Conservation (phyloP, 2,113 vertebrate species). For the Phycodurus eques region DNA sequence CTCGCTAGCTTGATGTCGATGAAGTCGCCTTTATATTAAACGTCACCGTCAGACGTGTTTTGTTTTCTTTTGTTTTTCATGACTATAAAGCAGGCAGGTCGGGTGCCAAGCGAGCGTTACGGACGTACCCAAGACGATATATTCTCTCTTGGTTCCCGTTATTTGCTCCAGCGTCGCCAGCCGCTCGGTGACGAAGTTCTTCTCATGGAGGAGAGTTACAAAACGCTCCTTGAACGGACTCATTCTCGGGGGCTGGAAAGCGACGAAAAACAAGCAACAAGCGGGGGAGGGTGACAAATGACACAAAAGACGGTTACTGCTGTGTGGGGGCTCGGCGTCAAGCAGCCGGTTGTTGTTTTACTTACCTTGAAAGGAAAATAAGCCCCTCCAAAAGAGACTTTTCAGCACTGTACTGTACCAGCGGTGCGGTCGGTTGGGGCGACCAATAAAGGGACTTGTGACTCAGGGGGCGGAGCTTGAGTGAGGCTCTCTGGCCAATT, state of each 20-base stretch:
- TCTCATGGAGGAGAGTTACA: constrained; percentile 76
- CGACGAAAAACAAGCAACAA: background rate
- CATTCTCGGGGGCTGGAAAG: constrained; percentile 56
- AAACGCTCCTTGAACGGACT: constrained; percentile 71
- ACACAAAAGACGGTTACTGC: background rate
- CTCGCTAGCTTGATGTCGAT: background rate
- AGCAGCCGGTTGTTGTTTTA: background rate
- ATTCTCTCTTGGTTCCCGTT: constrained; percentile 79
- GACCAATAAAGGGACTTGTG: background rate
- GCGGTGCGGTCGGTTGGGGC: background rate
- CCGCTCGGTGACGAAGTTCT: constrained; percentile 76
- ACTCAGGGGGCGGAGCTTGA: constrained; percentile 28
- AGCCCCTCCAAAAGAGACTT: background rate
- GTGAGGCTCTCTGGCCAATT: constrained; percentile 40
- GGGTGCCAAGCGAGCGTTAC: too few relatives aligned
- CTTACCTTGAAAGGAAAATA: constrained; percentile 29
- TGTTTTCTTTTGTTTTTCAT: background rate
- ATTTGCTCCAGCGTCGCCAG: constrained; percentile 75
- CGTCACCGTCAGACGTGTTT: background rate
- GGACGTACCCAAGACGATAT: constrained; percentile 78
- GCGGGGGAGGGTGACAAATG: background rate
- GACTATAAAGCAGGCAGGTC: too few relatives aligned
- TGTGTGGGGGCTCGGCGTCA: fast-evolving
- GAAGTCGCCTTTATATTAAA: background rate
- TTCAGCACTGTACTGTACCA: background rate